Percentiles rank a stretch among this genome's conserved stretches.
These are phyloP conservation scores for Zaprionus nigranus DNA, from an alignment of 1,140 invertebrate genomes.

Conservation along the genomic window DNA sequence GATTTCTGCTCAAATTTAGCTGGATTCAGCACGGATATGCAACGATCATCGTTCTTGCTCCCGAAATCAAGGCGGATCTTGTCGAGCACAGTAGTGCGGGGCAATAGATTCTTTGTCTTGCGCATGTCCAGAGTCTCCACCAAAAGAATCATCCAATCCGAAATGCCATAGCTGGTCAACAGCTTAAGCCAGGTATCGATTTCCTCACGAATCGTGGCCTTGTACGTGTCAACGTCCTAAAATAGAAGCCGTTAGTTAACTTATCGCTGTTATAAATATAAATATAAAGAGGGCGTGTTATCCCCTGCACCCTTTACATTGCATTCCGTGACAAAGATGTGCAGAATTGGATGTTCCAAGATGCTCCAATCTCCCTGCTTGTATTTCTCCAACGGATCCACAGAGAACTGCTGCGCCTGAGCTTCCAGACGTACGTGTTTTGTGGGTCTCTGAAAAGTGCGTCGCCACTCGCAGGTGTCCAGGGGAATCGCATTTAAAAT, in stretches of 20 bases:
- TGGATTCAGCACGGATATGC: constrained; percentile 95
- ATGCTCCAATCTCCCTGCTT: constrained; percentile 88
- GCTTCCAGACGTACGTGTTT: constrained; percentile 94
- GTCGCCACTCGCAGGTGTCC: constrained; percentile 95
- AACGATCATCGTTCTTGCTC: constrained; percentile 94
- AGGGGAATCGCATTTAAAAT: constrained; percentile 92
- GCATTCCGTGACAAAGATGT: constrained; percentile 98
- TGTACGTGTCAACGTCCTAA: constrained; percentile 96
- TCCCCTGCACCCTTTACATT: constrained; percentile 86
- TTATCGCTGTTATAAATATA: constrained; percentile 30
- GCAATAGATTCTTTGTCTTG: constrained; percentile 95
- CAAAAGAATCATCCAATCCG: constrained; percentile 97
- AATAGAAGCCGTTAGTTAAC: not conserved
- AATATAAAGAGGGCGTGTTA: not conserved
- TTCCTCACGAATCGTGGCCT: constrained; percentile 93
- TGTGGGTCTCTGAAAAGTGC: constrained; percentile 91
- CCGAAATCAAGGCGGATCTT: constrained; percentile 98
- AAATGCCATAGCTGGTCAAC: constrained; percentile 90
- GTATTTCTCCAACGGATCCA: constrained; percentile 88
- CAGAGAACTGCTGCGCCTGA: constrained; percentile 92
- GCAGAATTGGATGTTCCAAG: constrained; percentile 94
- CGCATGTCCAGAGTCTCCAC: constrained; percentile 96
- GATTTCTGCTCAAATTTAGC: constrained; percentile 94
- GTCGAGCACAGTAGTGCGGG: constrained; percentile 96
- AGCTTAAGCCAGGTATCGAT: constrained; percentile 94